These are phyloP conservation scores for Cydia amplana DNA, from an alignment of 1,140 invertebrate genomes.

Conservation along the genomic window DNA sequence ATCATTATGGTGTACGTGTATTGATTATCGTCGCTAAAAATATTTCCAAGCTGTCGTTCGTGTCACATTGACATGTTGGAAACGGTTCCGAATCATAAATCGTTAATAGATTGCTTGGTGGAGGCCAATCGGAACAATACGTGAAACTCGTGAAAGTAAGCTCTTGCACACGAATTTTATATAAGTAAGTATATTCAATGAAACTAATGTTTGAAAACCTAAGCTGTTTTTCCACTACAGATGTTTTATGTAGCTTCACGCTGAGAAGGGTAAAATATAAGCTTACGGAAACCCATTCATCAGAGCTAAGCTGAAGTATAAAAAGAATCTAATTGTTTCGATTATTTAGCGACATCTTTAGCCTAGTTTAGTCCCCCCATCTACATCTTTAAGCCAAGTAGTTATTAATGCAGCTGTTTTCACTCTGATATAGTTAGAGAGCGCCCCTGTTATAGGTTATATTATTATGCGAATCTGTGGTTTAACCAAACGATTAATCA, in stretches of 20 bases:
- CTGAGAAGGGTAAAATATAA: not conserved
- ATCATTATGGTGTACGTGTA: conserved; percentile 40
- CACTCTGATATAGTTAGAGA: too few species aligned
- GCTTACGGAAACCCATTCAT: not conserved
- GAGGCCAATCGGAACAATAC: conserved; percentile 41
- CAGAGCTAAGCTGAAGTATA: too few species aligned
- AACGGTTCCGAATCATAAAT: conserved; percentile 64
- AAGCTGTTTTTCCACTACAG: not conserved
- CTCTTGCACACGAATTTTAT: conserved; percentile 35
- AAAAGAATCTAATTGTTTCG: too few species aligned
- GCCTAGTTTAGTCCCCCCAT: too few species aligned
- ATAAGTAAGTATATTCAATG: too few species aligned
- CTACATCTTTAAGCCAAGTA: too few species aligned
- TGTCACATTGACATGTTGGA: conserved; percentile 65
- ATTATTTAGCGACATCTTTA: too few species aligned
- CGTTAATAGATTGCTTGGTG: conserved; percentile 60
- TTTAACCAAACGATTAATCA: too few species aligned
- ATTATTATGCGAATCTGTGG: too few species aligned
- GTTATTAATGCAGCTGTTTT: too few species aligned
- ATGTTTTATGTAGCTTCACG: not conserved
- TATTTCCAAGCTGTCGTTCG: conserved; percentile 65
- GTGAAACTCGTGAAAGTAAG: conserved; percentile 61
- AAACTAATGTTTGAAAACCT: not conserved
- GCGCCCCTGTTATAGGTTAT: too few species aligned
- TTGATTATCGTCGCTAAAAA: conserved; percentile 53